Conservation (phyloP, 2,888 invertebrate genomes). For the Torymus tubicola region DNA sequence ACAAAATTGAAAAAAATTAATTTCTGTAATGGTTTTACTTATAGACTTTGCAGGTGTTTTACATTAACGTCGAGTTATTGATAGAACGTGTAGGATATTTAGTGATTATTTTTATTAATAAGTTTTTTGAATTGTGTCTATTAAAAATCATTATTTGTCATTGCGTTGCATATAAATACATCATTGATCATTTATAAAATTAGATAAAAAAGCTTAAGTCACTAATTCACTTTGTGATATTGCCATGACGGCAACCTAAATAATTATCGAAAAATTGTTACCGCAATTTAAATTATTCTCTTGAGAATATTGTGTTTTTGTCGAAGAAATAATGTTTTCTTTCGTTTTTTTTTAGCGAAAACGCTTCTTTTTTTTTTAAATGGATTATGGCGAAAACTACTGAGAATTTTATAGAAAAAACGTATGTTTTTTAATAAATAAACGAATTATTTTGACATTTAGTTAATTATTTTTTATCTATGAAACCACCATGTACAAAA, state of each 20-base stretch:
- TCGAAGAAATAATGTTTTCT: conserved; percentile 43
- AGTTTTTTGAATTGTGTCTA: conserved; percentile 29
- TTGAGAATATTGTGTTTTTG: conserved; percentile 18
- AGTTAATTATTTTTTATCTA: conserved; percentile 69
- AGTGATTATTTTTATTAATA: conserved; percentile 33
- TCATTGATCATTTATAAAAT: conserved; percentile 48
- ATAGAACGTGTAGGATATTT: conserved; percentile 26
- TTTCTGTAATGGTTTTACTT: conserved; percentile 2
- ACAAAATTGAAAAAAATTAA: conserved; percentile 21
- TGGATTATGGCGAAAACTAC: conserved; percentile 34
- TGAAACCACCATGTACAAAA: conserved; percentile 74
- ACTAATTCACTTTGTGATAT: conserved; percentile 49
- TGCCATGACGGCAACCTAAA: conserved; percentile 27
- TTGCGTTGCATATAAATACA: conserved; percentile 31
- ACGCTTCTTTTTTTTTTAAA: conserved; percentile 19
- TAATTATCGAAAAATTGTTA: conserved; percentile 41
- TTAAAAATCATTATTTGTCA: conserved; percentile 36
- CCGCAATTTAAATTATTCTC: conserved; percentile 32
- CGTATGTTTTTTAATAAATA: conserved; percentile 42
- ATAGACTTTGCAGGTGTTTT: conserved; percentile 3
- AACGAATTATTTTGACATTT: conserved; percentile 45
- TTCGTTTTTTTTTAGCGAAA: conserved; percentile 24
- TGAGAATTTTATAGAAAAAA: conserved; percentile 38
- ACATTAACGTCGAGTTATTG: conserved; percentile 22
- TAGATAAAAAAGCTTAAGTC: conserved; percentile 26